Evolutionary conservation across 2,888 invertebrate species (phyloP).

Genomic region (Syrphus vitripennis): DNA sequence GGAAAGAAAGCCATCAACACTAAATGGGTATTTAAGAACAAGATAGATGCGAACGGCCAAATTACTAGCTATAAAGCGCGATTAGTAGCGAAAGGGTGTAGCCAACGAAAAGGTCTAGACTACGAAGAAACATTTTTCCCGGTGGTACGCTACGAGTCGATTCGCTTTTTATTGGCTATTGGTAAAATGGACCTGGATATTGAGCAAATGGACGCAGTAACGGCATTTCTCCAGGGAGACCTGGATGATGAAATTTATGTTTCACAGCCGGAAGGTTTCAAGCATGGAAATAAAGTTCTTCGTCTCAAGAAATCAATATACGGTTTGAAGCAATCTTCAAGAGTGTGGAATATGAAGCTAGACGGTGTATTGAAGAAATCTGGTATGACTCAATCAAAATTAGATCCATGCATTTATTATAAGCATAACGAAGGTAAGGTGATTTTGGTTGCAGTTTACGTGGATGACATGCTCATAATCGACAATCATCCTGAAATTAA

Average conservation of each 20-base stretch:
- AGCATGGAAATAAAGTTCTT: no score
- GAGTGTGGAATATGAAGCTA: no score
- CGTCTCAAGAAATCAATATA: no score
- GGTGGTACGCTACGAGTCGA: no score
- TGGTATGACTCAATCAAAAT: background rate
- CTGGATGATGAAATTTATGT: background rate
- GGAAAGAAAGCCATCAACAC: background rate
- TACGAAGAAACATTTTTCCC: no score
- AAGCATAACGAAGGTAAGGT: background rate
- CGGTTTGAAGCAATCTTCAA: no score
- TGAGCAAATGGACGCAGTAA: background rate
- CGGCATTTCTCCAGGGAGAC: background rate
- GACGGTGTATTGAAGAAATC: no score
- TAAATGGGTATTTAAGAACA: background rate
- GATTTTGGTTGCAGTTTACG: background rate
- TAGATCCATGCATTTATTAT: no score
- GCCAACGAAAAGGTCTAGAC: no score
- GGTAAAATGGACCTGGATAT: background rate
- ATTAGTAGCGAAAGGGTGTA: no score
- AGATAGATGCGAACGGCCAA: background rate
- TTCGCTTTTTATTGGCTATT: conserved; percentile 57
- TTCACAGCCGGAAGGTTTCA: no score
- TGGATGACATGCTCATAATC: background rate
- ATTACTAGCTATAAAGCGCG: no score
- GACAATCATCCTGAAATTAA: background rate